Percentiles rank a stretch among this genome's conserved stretches.
Evolutionary conservation across 1,140 invertebrate genomes (phyloP).

Genomic region (Paralvinella palmiformis): DNA sequence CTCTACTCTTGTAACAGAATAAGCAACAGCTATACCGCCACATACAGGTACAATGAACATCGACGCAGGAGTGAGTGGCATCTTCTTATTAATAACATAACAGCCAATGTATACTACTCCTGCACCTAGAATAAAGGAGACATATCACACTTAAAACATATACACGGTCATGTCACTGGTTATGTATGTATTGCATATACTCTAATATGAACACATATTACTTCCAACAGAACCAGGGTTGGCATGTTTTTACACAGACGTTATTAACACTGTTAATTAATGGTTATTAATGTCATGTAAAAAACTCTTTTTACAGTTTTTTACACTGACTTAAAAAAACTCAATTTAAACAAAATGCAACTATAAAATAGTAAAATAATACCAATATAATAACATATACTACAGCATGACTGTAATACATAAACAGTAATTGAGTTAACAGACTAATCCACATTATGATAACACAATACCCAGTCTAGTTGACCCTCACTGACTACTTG

Average conservation of each 20-base stretch:
- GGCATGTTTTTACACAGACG: too few relatives aligned
- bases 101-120: slow-evolving; percentile 27
- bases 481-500: slow-evolving; percentile 22
- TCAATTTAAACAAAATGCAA: background rate
- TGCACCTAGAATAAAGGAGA: slow-evolving; percentile 18
- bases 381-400: background rate
- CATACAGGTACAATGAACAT: slow-evolving; percentile 24
- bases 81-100: slow-evolving; percentile 20
- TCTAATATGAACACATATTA: background rate
- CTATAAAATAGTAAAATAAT: background rate
- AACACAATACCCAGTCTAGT: slow-evolving; percentile 18
- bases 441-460: slow-evolving; percentile 14
- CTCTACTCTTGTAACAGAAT: slow-evolving; percentile 20
- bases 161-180: background rate
- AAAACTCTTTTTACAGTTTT: too few relatives aligned
- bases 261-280: too few relatives aligned
- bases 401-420: background rate
- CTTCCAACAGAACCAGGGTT: too few relatives aligned
- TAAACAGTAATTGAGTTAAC: slow-evolving; percentile 14
- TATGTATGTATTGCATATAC: background rate
- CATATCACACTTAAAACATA: background rate
- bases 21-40: slow-evolving; percentile 20
- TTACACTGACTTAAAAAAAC: too few relatives aligned
- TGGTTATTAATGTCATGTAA: too few relatives aligned
- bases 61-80: slow-evolving; percentile 19